These are phyloP conservation scores for Aphidius colemani DNA, from an alignment of 2,888 invertebrate species.

Conservation along the genomic window DNA sequence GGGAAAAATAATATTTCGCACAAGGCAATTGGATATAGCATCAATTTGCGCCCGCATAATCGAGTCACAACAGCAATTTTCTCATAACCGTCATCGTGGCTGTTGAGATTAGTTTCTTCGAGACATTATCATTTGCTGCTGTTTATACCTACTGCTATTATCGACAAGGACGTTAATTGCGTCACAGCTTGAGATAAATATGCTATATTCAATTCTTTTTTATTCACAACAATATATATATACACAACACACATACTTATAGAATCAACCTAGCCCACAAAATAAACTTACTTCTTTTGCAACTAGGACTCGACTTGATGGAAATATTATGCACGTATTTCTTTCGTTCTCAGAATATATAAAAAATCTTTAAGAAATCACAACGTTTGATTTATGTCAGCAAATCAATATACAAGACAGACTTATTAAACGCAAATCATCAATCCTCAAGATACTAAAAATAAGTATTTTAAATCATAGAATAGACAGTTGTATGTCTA, in stretches of 20 bases:
- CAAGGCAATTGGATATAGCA: conserved; percentile 25
- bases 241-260: too few relatives aligned
- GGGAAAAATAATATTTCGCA: conserved; percentile 5
- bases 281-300: too few relatives aligned
- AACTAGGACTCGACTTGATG: background rate
- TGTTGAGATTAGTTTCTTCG: conserved; percentile 43
- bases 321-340: conserved; percentile 6
- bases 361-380: background rate
- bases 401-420: too few relatives aligned
- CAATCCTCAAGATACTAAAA: too few relatives aligned
- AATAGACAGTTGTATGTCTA: background rate
- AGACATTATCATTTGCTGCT: conserved; percentile 41
- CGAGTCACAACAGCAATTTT: conserved; percentile 41
- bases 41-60: conserved; percentile 41
- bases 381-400: too few relatives aligned
- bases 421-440: too few relatives aligned
- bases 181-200: conserved; percentile 24
- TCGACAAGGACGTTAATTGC: conserved; percentile 50
- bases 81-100: conserved; percentile 39
- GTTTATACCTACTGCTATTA: conserved; percentile 38
- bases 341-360: background rate
- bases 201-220: background rate
- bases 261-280: too few relatives aligned
- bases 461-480: too few relatives aligned
- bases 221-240: background rate